These are phyloP conservation scores for Lemur catta DNA, from an alignment of 2,797 vertebrate species.

Conservation along the genomic window DNA sequence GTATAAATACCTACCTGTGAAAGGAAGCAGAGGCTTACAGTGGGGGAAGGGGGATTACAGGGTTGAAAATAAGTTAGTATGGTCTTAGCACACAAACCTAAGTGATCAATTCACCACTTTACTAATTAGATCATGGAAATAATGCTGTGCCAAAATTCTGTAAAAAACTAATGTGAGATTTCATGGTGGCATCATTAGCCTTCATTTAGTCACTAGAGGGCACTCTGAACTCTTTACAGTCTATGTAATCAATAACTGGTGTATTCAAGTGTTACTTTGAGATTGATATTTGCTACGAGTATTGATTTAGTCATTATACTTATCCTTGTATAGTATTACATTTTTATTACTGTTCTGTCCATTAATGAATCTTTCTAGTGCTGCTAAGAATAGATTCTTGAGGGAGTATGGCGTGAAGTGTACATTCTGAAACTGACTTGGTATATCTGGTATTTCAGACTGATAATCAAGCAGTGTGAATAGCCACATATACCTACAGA, in stretches of 20 bases:
- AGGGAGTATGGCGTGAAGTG: not conserved
- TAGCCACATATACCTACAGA: not conserved
- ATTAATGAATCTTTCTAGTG: not conserved
- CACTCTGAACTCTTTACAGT: not conserved
- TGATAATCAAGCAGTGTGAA: not conserved
- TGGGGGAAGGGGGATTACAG: too few species aligned
- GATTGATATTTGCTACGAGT: not conserved
- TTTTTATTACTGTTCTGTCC: not conserved
- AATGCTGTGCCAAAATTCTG: not conserved
- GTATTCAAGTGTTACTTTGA: not conserved
- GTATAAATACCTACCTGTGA: not conserved
- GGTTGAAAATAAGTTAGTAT: not conserved
- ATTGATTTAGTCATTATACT: not conserved
- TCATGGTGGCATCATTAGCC: not conserved
- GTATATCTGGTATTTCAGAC: not conserved
- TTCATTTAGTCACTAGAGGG: slow-evolving; percentile 26
- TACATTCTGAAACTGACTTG: not conserved
- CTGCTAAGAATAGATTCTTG: not conserved
- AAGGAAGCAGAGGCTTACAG: not conserved
- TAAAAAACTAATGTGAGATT: not conserved
- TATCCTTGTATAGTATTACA: not conserved
- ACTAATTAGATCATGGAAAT: not conserved
- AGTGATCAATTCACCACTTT: not conserved
- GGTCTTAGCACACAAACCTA: not conserved
- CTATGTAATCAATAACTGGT: not conserved